phyloP scores from a whole-genome alignment of 2,797 vertebrate species.

The Helarctos malayanus region DNA sequence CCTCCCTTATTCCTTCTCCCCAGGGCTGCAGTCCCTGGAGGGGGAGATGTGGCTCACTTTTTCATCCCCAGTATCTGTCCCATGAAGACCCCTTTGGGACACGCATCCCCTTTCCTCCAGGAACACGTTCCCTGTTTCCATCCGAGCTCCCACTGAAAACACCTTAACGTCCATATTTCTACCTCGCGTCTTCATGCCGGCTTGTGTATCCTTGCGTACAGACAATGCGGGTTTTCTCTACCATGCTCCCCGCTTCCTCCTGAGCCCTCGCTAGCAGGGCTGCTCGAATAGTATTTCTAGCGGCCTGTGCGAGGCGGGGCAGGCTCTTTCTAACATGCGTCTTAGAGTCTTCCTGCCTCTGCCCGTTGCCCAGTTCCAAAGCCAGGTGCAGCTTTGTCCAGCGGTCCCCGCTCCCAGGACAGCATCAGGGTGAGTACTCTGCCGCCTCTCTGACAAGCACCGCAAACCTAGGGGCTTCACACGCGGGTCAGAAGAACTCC shows the following conservation, averaged over 20 bases:
- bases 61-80: too few relatives aligned
- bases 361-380: not conserved
- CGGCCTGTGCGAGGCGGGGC: fast-evolving
- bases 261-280: not conserved
- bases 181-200: fast-evolving
- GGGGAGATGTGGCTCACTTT: fast-evolving
- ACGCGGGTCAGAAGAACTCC: not conserved
- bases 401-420: fast-evolving
- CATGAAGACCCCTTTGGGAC: not conserved
- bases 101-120: fast-evolving
- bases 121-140: not conserved
- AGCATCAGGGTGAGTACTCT: not conserved
- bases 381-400: fast-evolving
- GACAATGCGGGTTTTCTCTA: fast-evolving
- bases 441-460: not conserved
- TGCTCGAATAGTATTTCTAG: fast-evolving
- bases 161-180: not conserved
- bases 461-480: not conserved
- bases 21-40: not conserved
- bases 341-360: not conserved
- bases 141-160: fast-evolving
- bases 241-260: not conserved
- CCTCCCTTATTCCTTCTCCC: not conserved
- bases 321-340: not conserved
- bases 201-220: fast-evolving